Conservation (phyloP, 2,888 invertebrate species). For the Drosophila mettleri region DNA sequence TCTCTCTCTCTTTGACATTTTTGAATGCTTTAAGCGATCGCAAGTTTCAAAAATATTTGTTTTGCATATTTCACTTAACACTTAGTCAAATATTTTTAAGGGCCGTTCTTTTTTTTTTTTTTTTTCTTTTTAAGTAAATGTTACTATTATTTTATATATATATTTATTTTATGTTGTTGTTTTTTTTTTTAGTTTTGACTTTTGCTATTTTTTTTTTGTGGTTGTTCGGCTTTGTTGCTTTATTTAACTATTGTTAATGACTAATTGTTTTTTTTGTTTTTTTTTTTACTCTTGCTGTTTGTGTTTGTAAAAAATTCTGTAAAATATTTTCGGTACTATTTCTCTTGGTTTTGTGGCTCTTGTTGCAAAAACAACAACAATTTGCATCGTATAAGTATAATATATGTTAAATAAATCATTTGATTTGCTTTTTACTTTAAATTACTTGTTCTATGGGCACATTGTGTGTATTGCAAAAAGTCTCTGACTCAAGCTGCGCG, state of each 20-base stretch:
- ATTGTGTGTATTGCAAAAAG: conserved; percentile 78
- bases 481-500: conserved; percentile 12
- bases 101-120: not conserved
- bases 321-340: conserved; percentile 81
- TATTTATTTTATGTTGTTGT: conserved; percentile 25
- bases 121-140: conserved; percentile 63
- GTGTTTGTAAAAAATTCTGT: conserved; percentile 75
- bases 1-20: not conserved
- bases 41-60: conserved; percentile 70
- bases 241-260: conserved; percentile 57
- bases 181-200: conserved; percentile 47
- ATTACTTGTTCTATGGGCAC: conserved; percentile 83
- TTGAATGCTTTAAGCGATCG: conserved; percentile 53
- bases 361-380: conserved; percentile 77
- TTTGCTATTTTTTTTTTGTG: conserved; percentile 60
- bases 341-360: conserved; percentile 60
- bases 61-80: conserved; percentile 62
- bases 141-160: conserved; percentile 59
- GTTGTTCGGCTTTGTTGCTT: conserved; percentile 46
- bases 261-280: not conserved
- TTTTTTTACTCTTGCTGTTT: conserved; percentile 26
- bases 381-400: conserved; percentile 59
- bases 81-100: conserved; percentile 63
- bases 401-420: conserved; percentile 72
- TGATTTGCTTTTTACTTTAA: conserved; percentile 59